Percentiles rank a stretch among this genome's conserved stretches.
phyloP scores from a whole-genome alignment of 2,113 vertebrate genomes.

The Athene noctua region DNA sequence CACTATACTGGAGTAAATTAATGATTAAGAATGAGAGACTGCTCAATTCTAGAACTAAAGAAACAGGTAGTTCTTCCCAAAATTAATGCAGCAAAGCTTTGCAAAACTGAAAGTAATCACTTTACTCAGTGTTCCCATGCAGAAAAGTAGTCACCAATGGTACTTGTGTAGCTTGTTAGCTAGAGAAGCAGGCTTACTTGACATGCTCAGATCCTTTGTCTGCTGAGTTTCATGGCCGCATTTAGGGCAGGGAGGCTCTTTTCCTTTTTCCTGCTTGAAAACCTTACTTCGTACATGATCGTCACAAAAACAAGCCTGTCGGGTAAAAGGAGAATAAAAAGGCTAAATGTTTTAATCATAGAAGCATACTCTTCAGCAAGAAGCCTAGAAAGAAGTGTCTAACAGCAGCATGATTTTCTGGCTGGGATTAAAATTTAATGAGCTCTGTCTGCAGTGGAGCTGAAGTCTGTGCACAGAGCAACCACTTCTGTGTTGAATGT shows the following conservation, averaged over 20 bases:
- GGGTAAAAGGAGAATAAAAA: not conserved
- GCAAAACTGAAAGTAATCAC: not conserved
- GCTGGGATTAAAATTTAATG: not conserved
- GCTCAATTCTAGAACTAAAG: not conserved
- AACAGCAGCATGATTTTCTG: not conserved
- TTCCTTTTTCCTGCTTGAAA: slow-evolving; percentile 97
- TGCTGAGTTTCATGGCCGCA: slow-evolving; percentile 97
- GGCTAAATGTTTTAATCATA: not conserved
- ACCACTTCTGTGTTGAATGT: not conserved
- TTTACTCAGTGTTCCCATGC: not conserved
- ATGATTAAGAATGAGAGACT: not conserved
- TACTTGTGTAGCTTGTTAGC: not conserved
- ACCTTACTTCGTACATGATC: slow-evolving; percentile 96
- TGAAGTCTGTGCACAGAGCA: not conserved
- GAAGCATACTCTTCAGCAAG: not conserved
- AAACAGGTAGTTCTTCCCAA: not conserved
- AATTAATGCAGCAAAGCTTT: not conserved
- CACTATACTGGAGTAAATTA: not conserved
- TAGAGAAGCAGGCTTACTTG: slow-evolving; percentile 82
- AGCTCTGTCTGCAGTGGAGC: not conserved
- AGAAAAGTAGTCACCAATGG: not conserved
- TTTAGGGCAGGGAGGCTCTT: slow-evolving; percentile 93
- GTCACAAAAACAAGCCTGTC: slow-evolving; percentile 93
- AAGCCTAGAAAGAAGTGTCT: not conserved
- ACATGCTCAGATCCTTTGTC: slow-evolving; percentile 99